Evolutionary conservation across 2,888 invertebrate genomes (phyloP), one percentile per base, ranked within the genome.

Genomic region (Lapara coniferarum): DNA sequence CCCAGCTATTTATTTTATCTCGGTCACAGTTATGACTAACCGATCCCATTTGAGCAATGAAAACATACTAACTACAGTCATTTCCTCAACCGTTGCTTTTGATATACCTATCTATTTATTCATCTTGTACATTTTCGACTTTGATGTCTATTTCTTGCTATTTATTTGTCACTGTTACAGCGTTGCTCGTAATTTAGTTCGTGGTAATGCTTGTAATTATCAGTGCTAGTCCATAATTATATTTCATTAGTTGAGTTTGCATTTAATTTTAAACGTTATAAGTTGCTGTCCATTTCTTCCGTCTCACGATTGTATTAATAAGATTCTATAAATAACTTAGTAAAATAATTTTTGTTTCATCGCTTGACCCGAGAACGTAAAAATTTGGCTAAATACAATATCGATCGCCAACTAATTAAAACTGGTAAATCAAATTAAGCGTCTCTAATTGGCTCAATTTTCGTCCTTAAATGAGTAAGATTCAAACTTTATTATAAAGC

Each of bases 71-170:
- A 69, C 69, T 72, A 55, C 55, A 46, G 66, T 63, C 68, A 71
- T 71, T 73, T 75, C 71, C 73, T 72, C 55, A 59, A 70, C 69
- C 25, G 57, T 66, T 71, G 66, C 66, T 67, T 69, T 69, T 69
- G 71, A 66, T 69, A 67, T 63, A 67, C 55, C 37, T 55, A 67
- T 59, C 37, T 55, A 59, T 69, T 63, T 69, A 30, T 67, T 52
- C 52, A 57, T 53, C 68, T 53, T 55, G 30, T n/a, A 8, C 67
- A 49, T 13, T 68, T 59, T 57, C 57, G 37, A 46, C 68, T 71
- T 71, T 71, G 67, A 71, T 69, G 71, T 69, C 37, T 56, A 55
- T 66, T 51, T 55, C 59, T 55, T 66, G 58, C 2, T 63, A 63
- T 68, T 71, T 71, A 66, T 69, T 71, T 69, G 69, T 66, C 66